phyloP scores from a whole-genome alignment of 2,888 invertebrate species.

The Euzophera pinguis region DNA sequence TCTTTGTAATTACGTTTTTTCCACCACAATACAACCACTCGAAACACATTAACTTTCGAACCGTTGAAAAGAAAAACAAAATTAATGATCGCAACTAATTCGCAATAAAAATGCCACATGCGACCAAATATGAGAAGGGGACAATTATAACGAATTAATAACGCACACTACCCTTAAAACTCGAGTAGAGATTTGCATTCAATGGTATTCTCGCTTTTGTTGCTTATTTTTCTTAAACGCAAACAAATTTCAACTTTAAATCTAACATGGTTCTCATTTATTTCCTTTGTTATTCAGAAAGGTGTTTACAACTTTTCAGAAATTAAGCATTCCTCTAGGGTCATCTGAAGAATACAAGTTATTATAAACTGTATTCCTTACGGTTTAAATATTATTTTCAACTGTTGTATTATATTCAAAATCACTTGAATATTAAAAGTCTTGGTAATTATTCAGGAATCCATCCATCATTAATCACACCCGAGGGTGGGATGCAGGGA shows the following conservation, averaged over 20 bases:
- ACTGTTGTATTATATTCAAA: conserved; percentile 29
- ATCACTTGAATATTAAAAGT: conserved; percentile 80
- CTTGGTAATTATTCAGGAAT: conserved; percentile 80
- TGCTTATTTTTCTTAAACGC: conserved; percentile 37
- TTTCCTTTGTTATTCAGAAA: conserved; percentile 16
- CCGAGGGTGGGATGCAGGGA: conserved; percentile 63
- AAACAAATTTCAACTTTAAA: conserved; percentile 31
- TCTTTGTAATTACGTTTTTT: conserved; percentile 52
- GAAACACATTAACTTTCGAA: conserved; percentile 65
- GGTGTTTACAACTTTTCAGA: conserved; percentile 37
- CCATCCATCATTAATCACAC: conserved; percentile 80
- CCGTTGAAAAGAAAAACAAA: conserved; percentile 70
- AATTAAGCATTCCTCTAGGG: conserved; percentile 50
- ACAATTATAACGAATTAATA: conserved; percentile 79
- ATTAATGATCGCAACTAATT: conserved; percentile 79
- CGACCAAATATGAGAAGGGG: conserved; percentile 70
- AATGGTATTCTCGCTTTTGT: conserved; percentile 67
- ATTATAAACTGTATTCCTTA: conserved; percentile 40
- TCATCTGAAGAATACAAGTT: conserved; percentile 47
- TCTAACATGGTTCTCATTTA: conserved; percentile 10
- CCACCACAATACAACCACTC: conserved; percentile 53
- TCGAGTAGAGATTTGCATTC: conserved; percentile 78
- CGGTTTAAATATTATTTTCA: conserved; percentile 35
- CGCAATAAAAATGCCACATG: conserved; percentile 80
- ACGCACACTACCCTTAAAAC: conserved; percentile 77